Evolutionary conservation across 2,888 invertebrate genomes (phyloP).

Genomic region (Xestia ashworthii): DNA sequence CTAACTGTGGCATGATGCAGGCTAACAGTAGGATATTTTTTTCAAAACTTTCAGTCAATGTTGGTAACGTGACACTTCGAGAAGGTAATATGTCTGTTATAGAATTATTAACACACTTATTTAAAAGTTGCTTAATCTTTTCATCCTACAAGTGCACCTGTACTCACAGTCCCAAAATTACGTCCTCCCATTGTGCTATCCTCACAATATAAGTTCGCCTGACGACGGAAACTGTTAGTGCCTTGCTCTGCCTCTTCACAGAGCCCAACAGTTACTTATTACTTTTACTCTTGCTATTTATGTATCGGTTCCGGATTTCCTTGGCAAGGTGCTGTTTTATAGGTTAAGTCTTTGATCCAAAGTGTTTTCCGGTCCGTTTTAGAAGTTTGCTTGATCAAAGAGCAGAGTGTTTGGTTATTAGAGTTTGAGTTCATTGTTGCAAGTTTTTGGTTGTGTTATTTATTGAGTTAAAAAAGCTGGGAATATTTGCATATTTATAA

Average conservation of each 20-base stretch:
- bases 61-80: no score
- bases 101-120: neutral
- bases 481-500: neutral
- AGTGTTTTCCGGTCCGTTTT: slow-evolving; percentile 17
- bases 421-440: neutral
- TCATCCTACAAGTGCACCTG: neutral
- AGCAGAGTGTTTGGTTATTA: neutral
- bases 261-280: slow-evolving; percentile 46
- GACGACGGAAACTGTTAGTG: slow-evolving; percentile 50
- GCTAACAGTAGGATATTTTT: no score
- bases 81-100: no score
- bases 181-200: slow-evolving; percentile 1
- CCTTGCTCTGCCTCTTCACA: slow-evolving; percentile 31
- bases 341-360: slow-evolving; percentile 27
- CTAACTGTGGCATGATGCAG: no score
- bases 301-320: slow-evolving; percentile 47
- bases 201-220: slow-evolving; percentile 37
- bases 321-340: slow-evolving; percentile 34
- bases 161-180: slow-evolving; percentile 12
- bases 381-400: slow-evolving; percentile 43
- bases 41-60: no score
- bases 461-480: neutral
- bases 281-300: slow-evolving; percentile 53
- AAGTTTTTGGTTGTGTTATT: neutral
- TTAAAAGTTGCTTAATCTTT: neutral